Evolutionary conservation across 2,888 invertebrate genomes (phyloP).

Genomic region (Watsonalla cultraria): DNA sequence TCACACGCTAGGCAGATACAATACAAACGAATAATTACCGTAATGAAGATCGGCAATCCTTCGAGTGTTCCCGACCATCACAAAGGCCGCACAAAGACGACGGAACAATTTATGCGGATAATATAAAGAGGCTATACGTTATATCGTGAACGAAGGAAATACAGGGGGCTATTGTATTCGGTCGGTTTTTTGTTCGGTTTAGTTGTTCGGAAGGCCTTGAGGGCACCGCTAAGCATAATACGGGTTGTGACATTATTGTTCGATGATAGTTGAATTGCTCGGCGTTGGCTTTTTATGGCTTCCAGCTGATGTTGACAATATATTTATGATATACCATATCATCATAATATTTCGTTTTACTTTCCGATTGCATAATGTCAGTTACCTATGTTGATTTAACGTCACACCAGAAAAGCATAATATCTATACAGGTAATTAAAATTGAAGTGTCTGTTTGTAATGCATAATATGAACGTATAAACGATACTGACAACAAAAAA

Average conservation of each 20-base stretch:
- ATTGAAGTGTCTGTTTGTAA: too few species aligned
- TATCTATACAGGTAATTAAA: too few species aligned
- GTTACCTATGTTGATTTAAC: too few species aligned
- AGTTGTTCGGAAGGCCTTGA: constrained; percentile 29
- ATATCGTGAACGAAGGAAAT: constrained; percentile 23
- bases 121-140: constrained; percentile 30
- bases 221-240: not conserved
- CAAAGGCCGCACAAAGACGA: constrained; percentile 36
- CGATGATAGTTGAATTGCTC: not conserved
- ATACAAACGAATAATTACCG: constrained; percentile 37
- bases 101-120: constrained; percentile 41
- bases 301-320: too few species aligned
- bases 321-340: too few species aligned
- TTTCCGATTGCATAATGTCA: too few species aligned
- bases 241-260: not conserved
- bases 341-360: too few species aligned
- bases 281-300: not conserved
- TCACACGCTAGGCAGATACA: constrained; percentile 26
- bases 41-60: constrained; percentile 38
- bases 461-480: too few species aligned
- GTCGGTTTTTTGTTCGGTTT: constrained; percentile 33
- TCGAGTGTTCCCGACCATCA: constrained; percentile 22
- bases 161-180: constrained; percentile 27
- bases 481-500: too few species aligned
- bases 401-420: too few species aligned